Evolutionary conservation across 2,797 vertebrate genomes (phyloP), one percentile per base, ranked within the genome.

Genomic region (Pangasius larnaudii): DNA sequence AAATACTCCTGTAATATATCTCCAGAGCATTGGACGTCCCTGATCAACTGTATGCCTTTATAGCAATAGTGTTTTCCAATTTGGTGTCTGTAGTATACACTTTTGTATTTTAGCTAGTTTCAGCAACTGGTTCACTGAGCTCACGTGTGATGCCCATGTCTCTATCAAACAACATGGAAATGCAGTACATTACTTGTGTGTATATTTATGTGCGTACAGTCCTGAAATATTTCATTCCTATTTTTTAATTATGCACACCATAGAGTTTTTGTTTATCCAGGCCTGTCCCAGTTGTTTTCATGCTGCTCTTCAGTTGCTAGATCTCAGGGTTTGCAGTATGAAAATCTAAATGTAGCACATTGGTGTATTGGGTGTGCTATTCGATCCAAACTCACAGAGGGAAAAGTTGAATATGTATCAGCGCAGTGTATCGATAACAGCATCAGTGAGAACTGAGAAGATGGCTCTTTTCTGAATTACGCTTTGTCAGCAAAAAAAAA

Each of bases 151-250:
- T 59, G 56, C 36, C 30, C 19, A 14, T 27, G 33, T 59, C 33
- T 39, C 53, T 80, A 30, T 80, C 33, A 36, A 59, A 80, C 53
- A 59, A 59, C 42, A 49, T 75, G 11, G 11, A 27, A 22, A 22
- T 79, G 53, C 30, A 59, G 33, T 80, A 36, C 30, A 39, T 80
- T 11, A 36, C 53, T n/a, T 53, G 27, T 51, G 39, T 24, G 42
- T 49, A n/a, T 75, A 49, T 75, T 11, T n/a, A 1, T 51, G 24
- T 74, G 71, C 51, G 42, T 75, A 46, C 42, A 74, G 10, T 74
- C 18, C 36, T 39, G 33, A 39, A 49, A 22, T 49, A 96, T 96
- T 96, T 90, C 95, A 33, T 49, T 14, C 46, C 51, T 13, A 24
- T 72, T 72, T 72, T 30, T 63, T 88, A 92, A 89, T 72, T 86